Percentiles rank a stretch among this genome's conserved stretches.
phyloP scores from a whole-genome alignment of 2,113 vertebrate genomes.

The Tupaia chinensis region DNA sequence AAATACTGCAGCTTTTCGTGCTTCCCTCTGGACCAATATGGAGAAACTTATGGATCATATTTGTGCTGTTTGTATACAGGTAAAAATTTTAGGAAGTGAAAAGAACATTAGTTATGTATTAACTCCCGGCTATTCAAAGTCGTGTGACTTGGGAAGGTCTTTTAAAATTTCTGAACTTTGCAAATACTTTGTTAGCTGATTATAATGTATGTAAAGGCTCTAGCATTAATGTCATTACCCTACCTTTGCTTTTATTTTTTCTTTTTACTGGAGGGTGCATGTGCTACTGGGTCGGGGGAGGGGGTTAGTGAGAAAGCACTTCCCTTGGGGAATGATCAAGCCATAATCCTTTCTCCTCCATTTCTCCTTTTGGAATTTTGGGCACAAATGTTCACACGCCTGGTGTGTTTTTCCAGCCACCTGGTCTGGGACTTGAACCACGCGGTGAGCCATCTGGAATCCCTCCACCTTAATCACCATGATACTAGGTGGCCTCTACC shows the following conservation, averaged over 20 bases:
- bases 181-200: not conserved
- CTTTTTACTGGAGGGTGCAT: too few species aligned
- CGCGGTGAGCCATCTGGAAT: too few species aligned
- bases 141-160: conserved; percentile 1
- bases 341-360: too few species aligned
- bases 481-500: too few species aligned
- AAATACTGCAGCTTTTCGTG: conserved; percentile 95
- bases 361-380: too few species aligned
- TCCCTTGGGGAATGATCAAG: too few species aligned
- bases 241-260: not conserved
- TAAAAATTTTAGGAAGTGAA: conserved; percentile 70
- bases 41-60: conserved; percentile 99
- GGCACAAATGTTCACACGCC: too few species aligned
- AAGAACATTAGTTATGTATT: conserved; percentile 26
- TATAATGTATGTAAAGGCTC: not conserved
- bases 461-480: too few species aligned
- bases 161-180: not conserved
- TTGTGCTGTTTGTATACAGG: conserved; percentile 94
- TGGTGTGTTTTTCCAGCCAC: too few species aligned
- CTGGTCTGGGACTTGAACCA: too few species aligned
- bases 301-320: too few species aligned
- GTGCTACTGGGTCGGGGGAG: too few species aligned
- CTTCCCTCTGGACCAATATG: conserved; percentile 98
- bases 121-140: not conserved
- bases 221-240: not conserved